Evolutionary conservation across 2,113 vertebrate species (phyloP).

Genomic region (Caranx ignobilis): DNA sequence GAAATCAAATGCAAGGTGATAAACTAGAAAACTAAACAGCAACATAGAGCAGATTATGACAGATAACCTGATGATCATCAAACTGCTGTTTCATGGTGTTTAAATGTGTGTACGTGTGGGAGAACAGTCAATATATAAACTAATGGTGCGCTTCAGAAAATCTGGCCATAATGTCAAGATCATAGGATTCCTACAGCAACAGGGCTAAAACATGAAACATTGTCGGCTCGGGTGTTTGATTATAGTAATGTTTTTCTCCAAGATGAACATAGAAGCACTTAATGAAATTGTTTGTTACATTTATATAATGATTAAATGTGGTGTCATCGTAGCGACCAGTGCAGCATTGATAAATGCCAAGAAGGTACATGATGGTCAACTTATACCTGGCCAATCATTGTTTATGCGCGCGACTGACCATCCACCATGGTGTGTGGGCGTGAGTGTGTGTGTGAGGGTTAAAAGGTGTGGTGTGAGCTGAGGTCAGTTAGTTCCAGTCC

Average conservation of each 20-base stretch:
- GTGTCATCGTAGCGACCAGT: not conserved
- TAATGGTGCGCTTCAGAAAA: not conserved
- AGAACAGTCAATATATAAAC: constrained; percentile 11
- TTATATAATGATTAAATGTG: not conserved
- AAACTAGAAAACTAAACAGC: not conserved
- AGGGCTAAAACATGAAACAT: not conserved
- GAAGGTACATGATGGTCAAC: not conserved
- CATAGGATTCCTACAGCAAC: not conserved
- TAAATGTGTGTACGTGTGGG: not conserved
- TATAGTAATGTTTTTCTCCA: not conserved
- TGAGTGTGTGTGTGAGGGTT: constrained; percentile 39
- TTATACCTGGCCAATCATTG: not conserved
- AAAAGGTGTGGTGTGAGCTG: constrained; percentile 67
- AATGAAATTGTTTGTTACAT: not conserved
- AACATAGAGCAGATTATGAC: constrained; percentile 14
- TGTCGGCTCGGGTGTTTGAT: no score
- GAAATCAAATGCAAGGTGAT: not conserved
- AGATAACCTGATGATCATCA: not conserved
- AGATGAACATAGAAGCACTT: not conserved
- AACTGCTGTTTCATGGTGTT: constrained; percentile 4
- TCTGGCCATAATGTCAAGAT: not conserved
- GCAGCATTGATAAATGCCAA: not conserved
- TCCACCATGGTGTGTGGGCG: not conserved
- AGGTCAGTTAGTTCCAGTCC: constrained; percentile 74
- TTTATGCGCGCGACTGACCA: not conserved